Base-by-base conservation (phyloP, 2,888 invertebrate genomes). In the Chironomus riparius region DNA sequence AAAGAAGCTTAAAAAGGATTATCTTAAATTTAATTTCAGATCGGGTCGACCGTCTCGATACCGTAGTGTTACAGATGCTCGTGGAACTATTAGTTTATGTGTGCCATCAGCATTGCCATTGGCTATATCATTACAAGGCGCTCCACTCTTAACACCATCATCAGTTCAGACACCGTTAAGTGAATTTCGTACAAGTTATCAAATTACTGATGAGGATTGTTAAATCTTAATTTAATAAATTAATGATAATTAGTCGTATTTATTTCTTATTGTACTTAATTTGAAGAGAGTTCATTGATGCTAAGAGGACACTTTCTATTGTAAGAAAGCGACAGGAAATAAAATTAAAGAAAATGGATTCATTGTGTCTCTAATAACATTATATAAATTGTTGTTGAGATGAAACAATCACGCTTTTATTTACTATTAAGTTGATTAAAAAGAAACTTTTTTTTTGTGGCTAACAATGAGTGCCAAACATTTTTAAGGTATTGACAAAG, bases 121-220 rank as follows among this genome's bases (percentile, higher is more conserved):
- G 79, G 91, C 92, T 78, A 91, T 92, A 81, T 92, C 92, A 78
- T 86, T 92, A 74, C 89, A 92, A 80, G 90, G 90, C 5, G 88
- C 91, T 78, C 84, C 81, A 78, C 81, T 81, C 79, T 82, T 82
- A 82, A 82, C 82, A 80, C 84, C 80, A 78, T 82, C 83, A 48
- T 80, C 83, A 18, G 76, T 82, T 62, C 81, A 80, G 76, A 83
- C 84, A 48, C 82, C 84, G 76, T 78, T 84, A 78, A 83, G 82
- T 79, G 84, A 84, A 79, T 83, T 83, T 79, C 83, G 83, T 71
- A 82, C 82, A 77, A 81, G 82, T 78, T 84, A 83, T 76, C 81
- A 82, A 78, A 83, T 83, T 78, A 82, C 81, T 48, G 83, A 83
- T 77, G 83, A 84, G 78, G 83, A 84, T 78, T 78, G 77, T 22